Evolutionary conservation across 2,113 vertebrate genomes (phyloP), one percentile per base, ranked within the genome.

Genomic region (Odocoileus hemionus): DNA sequence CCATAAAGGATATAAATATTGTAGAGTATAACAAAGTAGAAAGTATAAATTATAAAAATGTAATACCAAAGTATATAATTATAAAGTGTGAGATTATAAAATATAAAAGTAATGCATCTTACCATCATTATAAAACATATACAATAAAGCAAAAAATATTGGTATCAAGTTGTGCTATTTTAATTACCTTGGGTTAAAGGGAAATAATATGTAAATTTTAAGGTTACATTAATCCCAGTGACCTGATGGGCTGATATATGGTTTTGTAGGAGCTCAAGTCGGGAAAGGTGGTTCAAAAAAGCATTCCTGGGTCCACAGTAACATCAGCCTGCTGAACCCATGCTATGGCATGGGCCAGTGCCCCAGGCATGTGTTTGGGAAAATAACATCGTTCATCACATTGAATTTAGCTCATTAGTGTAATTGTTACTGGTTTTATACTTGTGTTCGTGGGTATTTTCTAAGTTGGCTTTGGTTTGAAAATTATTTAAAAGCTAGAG

Each of bases 381-480:
- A 94, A 94, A 70, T 54, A 88, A 55, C 54, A 83, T 78, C 28
- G 78, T 84, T 91, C 3, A 58, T 88, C 19, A 60, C n/a, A 36
- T 2, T 84, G 50, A 84, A 92, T 47, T 70, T 67, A 92, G 21
- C 28, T 79, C 76, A 33, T 92, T 86, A 47, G 60, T 82, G 28
- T 78, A 82, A 74, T n/a, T 64, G n/a, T 60, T 89, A 33, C 52
- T 90, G n/a, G 33, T 83, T 96, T 96, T 92, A 90, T 79, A 83
- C 28, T 86, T 88, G 23, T 70, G 19, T 60, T 78, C n/a, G 2
- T 96, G 45, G 21, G 28, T 89, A 50, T 93, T 95, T 94, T 97
- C 17, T 58, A 47, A 82, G 55, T 83, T 91, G 80, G 25, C 92
- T 89, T 94, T 92, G 57, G 13, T 88, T 67, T 86, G 47, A 70